Conservation (phyloP, 2,113 vertebrate genomes). For the Cyanoliseus patagonus region DNA sequence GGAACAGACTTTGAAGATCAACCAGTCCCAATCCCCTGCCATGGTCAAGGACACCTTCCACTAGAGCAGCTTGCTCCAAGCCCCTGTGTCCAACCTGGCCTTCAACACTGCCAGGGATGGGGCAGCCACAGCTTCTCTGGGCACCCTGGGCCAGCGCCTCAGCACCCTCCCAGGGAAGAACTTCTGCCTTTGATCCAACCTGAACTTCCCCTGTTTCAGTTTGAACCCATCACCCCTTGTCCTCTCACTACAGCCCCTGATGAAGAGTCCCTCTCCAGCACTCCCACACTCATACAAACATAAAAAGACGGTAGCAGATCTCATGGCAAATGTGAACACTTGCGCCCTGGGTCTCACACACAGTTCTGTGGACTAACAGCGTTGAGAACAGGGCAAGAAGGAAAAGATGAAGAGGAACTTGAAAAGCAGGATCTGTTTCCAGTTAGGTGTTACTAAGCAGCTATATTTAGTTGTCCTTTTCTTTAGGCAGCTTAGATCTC, state of each 20-base stretch:
- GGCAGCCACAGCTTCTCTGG: no score
- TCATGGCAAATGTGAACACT: background rate
- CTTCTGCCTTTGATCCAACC: background rate
- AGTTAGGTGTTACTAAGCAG: background rate
- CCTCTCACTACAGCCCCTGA: no score
- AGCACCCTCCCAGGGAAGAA: no score
- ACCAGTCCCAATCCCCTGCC: background rate
- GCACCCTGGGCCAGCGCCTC: no score
- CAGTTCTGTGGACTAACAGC: background rate
- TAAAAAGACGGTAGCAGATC: background rate
- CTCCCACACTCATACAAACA: background rate
- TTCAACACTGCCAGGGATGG: no score
- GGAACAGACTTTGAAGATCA: background rate
- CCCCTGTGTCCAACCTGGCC: no score
- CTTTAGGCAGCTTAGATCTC: background rate
- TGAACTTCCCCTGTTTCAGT: background rate
- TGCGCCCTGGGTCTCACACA: accelerated
- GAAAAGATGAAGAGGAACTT: background rate
- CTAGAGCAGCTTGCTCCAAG: background rate
- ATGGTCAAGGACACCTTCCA: background rate
- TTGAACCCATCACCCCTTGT: background rate
- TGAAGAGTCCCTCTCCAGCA: no score
- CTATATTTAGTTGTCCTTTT: background rate
- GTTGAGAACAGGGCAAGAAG: background rate
- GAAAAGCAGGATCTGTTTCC: background rate